Percentiles rank a stretch among this genome's conserved stretches.
Conservation (phyloP, 2,113 vertebrate species). For the Sinocyclocheilus grahami region DNA sequence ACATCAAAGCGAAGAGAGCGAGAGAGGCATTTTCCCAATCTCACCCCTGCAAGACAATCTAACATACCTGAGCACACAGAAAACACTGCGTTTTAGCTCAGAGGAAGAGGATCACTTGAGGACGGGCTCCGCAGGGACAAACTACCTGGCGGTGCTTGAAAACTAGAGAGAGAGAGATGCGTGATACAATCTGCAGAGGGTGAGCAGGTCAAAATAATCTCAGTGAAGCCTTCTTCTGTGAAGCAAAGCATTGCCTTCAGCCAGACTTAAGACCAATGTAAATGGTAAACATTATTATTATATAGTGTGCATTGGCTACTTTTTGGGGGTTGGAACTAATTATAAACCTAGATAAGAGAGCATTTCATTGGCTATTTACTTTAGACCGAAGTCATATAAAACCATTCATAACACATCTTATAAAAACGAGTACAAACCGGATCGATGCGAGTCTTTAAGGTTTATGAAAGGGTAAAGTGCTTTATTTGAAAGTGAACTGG, state of each 20-base stretch:
- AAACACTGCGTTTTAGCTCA: constrained; percentile 9
- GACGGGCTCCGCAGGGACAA: background rate
- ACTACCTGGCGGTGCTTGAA: constrained; percentile 18
- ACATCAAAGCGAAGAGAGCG: constrained; percentile 24
- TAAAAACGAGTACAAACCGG: constrained; percentile 7
- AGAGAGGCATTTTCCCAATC: background rate
- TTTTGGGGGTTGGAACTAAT: background rate
- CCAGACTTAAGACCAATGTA: background rate
- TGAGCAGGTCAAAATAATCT: constrained; percentile 49
- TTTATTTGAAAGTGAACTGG: background rate
- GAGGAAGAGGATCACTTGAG: constrained; percentile 38
- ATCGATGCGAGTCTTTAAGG: constrained; percentile 13
- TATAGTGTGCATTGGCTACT: background rate
- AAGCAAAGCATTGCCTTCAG: constrained; percentile 9
- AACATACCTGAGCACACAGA: constrained; percentile 39
- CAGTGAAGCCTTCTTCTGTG: constrained; percentile 24
- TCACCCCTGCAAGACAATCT: constrained; percentile 36
- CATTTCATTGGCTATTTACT: constrained; percentile 12
- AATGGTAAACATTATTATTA: constrained; percentile 10
- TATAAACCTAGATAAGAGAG: background rate
- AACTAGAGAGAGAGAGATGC: constrained; percentile 32
- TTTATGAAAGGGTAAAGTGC: constrained; percentile 23
- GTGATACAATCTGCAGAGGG: constrained; percentile 32
- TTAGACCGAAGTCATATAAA: background rate
- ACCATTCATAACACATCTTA: background rate